phyloP scores from a whole-genome alignment of 2,113 vertebrate genomes.

The Elephantulus edwardii region DNA sequence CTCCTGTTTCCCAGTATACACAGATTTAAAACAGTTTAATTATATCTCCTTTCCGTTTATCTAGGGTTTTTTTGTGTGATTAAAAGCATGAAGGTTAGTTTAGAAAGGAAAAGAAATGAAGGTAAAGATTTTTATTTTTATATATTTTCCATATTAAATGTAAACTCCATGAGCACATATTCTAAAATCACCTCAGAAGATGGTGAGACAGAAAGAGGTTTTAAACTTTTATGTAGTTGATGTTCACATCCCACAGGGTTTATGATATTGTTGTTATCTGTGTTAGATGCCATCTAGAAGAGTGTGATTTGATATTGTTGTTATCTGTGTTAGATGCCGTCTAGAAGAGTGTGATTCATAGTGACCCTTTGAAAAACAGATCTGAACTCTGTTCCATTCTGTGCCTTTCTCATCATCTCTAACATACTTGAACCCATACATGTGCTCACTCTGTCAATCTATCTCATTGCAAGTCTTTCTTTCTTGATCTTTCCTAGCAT shows the following conservation, averaged over 20 bases:
- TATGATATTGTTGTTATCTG: neutral
- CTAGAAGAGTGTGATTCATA: no score
- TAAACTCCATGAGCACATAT: neutral
- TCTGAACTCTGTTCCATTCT: no score
- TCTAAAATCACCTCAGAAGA: neutral
- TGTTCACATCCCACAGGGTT: neutral
- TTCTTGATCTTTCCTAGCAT: no score
- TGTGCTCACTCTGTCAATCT: no score
- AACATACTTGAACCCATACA: no score
- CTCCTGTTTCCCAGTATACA: neutral
- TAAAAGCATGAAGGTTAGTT: neutral
- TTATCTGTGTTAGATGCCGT: no score
- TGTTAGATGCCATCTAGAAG: no score
- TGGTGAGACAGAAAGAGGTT: neutral
- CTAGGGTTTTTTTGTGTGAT: neutral
- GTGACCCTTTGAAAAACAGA: no score
- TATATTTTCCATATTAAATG: neutral
- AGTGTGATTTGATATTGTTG: no score
- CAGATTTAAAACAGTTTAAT: neutral
- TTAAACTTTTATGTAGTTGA: rapidly evolving
- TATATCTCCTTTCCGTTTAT: neutral
- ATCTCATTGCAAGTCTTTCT: no score
- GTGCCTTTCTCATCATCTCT: no score
- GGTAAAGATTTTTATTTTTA: neutral
- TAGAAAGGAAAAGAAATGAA: neutral